Base-by-base conservation (phyloP, 1,140 invertebrate genomes). In the Samia ricini region DNA sequence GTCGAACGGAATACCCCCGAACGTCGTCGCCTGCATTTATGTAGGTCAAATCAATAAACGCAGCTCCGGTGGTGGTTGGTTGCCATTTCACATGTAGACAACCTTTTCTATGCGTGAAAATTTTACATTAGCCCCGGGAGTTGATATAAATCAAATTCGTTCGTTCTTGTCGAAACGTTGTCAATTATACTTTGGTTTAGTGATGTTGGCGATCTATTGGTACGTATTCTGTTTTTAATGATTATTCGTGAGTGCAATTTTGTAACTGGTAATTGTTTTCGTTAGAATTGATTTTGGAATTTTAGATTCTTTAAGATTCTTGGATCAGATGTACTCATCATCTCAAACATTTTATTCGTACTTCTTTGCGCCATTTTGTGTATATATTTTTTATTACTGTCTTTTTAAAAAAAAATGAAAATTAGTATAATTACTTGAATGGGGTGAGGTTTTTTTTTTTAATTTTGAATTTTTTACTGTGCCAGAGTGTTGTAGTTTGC, bases 41-140 rank as follows among this genome's bases (percentile, higher is more conserved):
- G 55, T 79, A 66, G 77, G 77, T 75, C 72, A 65, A 67, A 79
- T 79, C 72, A 71, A 77, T 77, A 75, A 72, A 75, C 74, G 77
- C 74, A 72, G 63, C 21, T n/a, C 22, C 52, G 6, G 48, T n/a
- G n/a, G n/a, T n/a, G n/a, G n/a, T n/a, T 42, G 10, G 33, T 42
- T 10, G 33, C 33, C 33, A 42, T 42, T 42, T 42, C 33, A 42
- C 15, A 42, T 42, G 33, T 42, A 42, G 10, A 42, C 33, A 42
- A 42, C 10, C 33, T 42, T 42, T 42, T 42, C 10, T 15, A 42
- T 12, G 33, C 33, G 33, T 42, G 33, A 42, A 42, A 42, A 42
- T 42, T 42, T 42, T 42, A 42, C 33, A 42, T 15, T 15, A 42
- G 10, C n/a, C 33, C 12, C 8, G 15, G 0, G 3, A 10, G 33